Evolutionary conservation across 2,888 invertebrate genomes (phyloP).

Genomic region (Callimorpha dominula): DNA sequence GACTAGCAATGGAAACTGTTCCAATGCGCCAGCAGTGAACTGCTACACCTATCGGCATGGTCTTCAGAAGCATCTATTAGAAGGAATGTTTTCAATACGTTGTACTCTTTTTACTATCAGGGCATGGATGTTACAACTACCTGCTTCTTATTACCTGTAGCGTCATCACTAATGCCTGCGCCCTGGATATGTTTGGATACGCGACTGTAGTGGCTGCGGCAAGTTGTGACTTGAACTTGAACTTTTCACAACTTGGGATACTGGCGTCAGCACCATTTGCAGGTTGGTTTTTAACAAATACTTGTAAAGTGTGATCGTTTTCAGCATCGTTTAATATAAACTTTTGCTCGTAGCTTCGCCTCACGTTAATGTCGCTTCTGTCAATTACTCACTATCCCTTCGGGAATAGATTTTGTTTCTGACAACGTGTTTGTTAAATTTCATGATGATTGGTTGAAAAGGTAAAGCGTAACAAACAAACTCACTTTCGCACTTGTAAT

Average conservation of each 20-base stretch:
- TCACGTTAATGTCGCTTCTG: too few species aligned
- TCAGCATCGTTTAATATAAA: not conserved
- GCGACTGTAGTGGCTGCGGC: conserved; percentile 68
- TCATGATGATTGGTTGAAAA: too few species aligned
- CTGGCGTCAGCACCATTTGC: conserved; percentile 70
- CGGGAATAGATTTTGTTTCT: too few species aligned
- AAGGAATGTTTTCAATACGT: not conserved
- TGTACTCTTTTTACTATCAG: conserved; percentile 46
- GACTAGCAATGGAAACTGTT: too few species aligned
- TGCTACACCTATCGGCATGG: too few species aligned
- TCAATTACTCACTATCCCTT: too few species aligned
- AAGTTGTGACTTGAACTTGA: conserved; percentile 67
- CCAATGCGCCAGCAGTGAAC: too few species aligned
- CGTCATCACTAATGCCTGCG: conserved; percentile 63
- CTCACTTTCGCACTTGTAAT: too few species aligned
- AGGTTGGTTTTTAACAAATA: conserved; percentile 48
- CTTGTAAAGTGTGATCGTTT: not conserved
- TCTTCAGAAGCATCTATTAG: too few species aligned
- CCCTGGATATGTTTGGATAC: conserved; percentile 72
- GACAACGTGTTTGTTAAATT: too few species aligned
- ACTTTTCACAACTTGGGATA: conserved; percentile 62
- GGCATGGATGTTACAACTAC: conserved; percentile 72
- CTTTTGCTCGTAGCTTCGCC: too few species aligned
- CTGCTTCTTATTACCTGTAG: conserved; percentile 62
- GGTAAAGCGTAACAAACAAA: too few species aligned